These are phyloP conservation scores for Aphis gossypii DNA, from an alignment of 1,140 invertebrate species.

Conservation along the genomic window DNA sequence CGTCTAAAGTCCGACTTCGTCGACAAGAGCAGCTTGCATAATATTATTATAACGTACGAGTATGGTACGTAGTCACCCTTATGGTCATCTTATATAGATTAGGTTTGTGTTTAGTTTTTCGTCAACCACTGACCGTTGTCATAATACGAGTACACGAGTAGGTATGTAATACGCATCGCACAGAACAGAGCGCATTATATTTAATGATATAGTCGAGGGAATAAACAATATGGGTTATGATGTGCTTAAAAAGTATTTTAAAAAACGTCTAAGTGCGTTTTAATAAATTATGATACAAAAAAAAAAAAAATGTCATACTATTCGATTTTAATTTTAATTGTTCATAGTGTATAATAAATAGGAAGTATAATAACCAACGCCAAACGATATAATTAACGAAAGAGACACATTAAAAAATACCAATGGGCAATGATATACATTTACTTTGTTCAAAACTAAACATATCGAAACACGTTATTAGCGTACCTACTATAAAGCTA, in stretches of 20 bases:
- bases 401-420: background rate
- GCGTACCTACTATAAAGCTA: background rate
- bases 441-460: background rate
- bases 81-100: background rate
- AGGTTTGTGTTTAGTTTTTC: background rate
- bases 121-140: background rate
- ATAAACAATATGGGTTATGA: background rate
- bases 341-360: background rate
- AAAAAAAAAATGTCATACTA: background rate
- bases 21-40: background rate
- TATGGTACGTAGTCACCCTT: too few relatives aligned
- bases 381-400: background rate
- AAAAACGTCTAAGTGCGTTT: background rate
- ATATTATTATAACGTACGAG: too few relatives aligned
- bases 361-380: background rate
- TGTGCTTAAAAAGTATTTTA: background rate
- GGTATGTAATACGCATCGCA: background rate
- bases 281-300: background rate
- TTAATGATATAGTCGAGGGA: background rate
- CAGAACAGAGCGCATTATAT: background rate
- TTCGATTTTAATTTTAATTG: background rate
- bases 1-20: background rate
- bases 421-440: background rate
- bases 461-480: background rate
- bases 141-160: background rate